phyloP scores from a whole-genome alignment of 2,888 invertebrate genomes.

The Clanis bilineata region DNA sequence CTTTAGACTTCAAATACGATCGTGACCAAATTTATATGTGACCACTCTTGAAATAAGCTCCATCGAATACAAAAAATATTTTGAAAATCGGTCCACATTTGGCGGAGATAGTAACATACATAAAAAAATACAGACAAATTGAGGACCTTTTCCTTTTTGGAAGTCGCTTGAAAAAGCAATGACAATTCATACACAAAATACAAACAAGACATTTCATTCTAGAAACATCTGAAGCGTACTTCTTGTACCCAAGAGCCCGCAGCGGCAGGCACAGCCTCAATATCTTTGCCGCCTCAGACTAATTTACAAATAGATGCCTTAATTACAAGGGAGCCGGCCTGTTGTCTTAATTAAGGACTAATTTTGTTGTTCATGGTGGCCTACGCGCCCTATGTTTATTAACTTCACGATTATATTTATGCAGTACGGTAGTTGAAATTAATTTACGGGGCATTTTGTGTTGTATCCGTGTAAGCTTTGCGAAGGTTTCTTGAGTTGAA shows the following conservation, averaged over 20 bases:
- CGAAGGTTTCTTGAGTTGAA: not conserved
- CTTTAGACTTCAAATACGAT: too few species aligned
- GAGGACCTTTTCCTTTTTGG: too few species aligned
- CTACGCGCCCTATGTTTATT: not conserved
- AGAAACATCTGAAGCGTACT: not conserved
- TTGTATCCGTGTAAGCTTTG: not conserved
- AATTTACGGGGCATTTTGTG: not conserved
- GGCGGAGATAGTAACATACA: too few species aligned
- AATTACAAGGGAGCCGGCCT: slow-evolving; percentile 45
- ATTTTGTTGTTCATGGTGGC: slow-evolving; percentile 32
- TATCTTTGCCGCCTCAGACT: slow-evolving; percentile 19
- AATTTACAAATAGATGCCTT: slow-evolving; percentile 39
- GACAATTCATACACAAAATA: not conserved
- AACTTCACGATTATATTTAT: not conserved
- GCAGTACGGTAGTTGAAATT: not conserved
- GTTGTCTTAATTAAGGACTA: slow-evolving; percentile 37
- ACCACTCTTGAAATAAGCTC: too few species aligned
- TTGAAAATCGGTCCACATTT: too few species aligned
- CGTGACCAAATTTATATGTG: too few species aligned
- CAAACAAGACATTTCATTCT: not conserved
- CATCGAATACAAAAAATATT: too few species aligned
- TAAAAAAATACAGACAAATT: too few species aligned
- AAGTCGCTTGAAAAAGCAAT: too few species aligned
- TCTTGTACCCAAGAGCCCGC: not conserved
- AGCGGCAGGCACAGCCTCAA: not conserved